Percentiles rank a stretch among this genome's conserved stretches.
phyloP scores from a whole-genome alignment of 2,797 vertebrate species.

The Apodemus agrarius region DNA sequence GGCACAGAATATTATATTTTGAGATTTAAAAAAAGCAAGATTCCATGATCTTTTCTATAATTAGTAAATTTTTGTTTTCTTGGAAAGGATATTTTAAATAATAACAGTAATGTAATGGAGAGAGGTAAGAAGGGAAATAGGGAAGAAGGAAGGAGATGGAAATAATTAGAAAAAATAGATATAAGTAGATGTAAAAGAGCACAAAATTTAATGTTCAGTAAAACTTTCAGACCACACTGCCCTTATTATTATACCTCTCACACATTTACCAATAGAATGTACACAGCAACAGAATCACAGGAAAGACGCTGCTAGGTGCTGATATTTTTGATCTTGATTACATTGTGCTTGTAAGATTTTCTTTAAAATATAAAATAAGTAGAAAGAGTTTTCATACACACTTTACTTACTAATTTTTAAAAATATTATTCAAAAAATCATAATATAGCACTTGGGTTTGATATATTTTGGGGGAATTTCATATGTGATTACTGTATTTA shows the following conservation, averaged over 20 bases:
- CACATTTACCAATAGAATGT: background rate
- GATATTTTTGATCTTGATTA: slow-evolving; percentile 65
- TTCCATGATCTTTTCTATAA: background rate
- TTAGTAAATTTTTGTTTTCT: background rate
- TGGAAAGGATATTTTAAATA: background rate
- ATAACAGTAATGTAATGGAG: background rate
- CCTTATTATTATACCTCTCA: background rate
- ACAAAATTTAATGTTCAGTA: background rate
- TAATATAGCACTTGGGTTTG: slow-evolving; percentile 43
- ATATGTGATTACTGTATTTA: background rate
- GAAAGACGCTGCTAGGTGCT: slow-evolving; percentile 72
- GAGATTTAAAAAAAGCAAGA: background rate
- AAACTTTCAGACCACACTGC: background rate
- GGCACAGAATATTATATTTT: background rate
- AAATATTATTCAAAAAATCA: slow-evolving; percentile 80
- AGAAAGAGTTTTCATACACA: slow-evolving; percentile 77
- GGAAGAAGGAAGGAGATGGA: background rate
- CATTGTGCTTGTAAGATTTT: slow-evolving; percentile 76
- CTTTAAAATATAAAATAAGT: slow-evolving; percentile 81
- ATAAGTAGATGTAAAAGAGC: background rate
- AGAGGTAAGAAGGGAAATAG: background rate
- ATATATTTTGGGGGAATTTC: background rate
- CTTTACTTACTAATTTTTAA: slow-evolving; percentile 76
- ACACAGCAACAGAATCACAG: slow-evolving; percentile 28
- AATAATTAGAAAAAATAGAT: background rate